A percentile compares a stretch with the other conserved stretches of the same genome.
Evolutionary conservation across 2,113 vertebrate species (phyloP).

Genomic region (Myotis yumanensis): DNA sequence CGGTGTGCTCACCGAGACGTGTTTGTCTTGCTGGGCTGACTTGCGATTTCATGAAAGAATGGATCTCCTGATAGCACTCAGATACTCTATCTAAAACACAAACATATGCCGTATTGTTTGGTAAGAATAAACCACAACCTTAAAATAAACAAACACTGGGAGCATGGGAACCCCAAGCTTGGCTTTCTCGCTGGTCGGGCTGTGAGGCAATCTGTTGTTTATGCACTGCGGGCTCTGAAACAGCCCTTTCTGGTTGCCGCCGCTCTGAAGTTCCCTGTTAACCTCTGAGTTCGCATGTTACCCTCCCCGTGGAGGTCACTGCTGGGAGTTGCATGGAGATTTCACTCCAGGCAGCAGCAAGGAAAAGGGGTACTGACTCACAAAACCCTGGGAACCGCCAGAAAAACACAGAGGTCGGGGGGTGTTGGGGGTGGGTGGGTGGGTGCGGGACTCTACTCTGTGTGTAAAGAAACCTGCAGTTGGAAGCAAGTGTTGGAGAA

Average conservation of each 20-base stretch:
- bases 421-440: too few relatives aligned
- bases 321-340: not conserved
- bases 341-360: not conserved
- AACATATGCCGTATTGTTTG: not conserved
- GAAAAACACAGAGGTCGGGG: not conserved
- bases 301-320: not conserved
- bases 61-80: not conserved
- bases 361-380: not conserved
- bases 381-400: not conserved
- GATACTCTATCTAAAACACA: not conserved
- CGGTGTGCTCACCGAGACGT: not conserved
- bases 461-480: not conserved
- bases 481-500: not conserved
- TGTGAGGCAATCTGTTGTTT: slow-evolving; percentile 38
- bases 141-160: not conserved
- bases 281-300: not conserved
- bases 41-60: not conserved
- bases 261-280: not conserved
- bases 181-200: not conserved
- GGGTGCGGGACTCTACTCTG: not conserved
- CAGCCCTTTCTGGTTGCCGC: not conserved
- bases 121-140: not conserved
- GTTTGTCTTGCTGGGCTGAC: not conserved
- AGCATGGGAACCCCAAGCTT: not conserved
- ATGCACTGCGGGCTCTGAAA: not conserved